Evolutionary conservation across 2,888 invertebrate species (phyloP).

Genomic region (Octodonta nipae): DNA sequence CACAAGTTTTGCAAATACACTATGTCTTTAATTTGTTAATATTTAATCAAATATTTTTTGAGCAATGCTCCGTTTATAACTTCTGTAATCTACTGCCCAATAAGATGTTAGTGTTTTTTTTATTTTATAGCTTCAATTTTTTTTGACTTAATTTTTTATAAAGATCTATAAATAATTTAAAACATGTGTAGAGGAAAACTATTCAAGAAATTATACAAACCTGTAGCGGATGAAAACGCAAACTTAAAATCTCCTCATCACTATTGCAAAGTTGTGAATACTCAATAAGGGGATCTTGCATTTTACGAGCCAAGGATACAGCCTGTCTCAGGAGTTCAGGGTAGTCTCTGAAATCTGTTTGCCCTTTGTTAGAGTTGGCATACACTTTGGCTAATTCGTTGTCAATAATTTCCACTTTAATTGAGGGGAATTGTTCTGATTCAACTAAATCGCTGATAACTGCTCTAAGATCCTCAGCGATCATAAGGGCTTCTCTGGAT

Average conservation of each 20-base stretch:
- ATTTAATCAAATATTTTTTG: no score
- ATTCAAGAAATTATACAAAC: no score
- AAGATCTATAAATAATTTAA: no score
- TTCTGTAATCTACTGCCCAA: no score
- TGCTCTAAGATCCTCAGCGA: conserved; percentile 64
- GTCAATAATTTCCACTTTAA: conserved; percentile 83
- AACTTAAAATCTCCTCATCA: conserved; percentile 91
- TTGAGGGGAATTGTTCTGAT: conserved; percentile 74
- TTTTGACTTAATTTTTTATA: no score
- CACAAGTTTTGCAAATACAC: no score
- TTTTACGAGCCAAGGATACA: conserved; percentile 76
- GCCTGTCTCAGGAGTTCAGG: conserved; percentile 84
- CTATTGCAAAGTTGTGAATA: conserved; percentile 90
- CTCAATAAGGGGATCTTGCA: conserved; percentile 93
- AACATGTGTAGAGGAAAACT: no score
- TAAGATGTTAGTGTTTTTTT: no score
- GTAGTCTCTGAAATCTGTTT: conserved; percentile 80
- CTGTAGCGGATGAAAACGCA: conserved; percentile 79
- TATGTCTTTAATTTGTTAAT: no score
- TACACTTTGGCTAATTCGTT: conserved; percentile 88
- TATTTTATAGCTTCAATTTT: no score
- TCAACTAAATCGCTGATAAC: conserved; percentile 61
- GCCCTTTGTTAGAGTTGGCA: conserved; percentile 76
- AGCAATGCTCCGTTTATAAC: no score
- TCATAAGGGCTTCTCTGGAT: conserved; percentile 71